These are phyloP conservation scores for Margaritifera margaritifera DNA, from an alignment of 2,888 invertebrate genomes.

Conservation along the genomic window DNA sequence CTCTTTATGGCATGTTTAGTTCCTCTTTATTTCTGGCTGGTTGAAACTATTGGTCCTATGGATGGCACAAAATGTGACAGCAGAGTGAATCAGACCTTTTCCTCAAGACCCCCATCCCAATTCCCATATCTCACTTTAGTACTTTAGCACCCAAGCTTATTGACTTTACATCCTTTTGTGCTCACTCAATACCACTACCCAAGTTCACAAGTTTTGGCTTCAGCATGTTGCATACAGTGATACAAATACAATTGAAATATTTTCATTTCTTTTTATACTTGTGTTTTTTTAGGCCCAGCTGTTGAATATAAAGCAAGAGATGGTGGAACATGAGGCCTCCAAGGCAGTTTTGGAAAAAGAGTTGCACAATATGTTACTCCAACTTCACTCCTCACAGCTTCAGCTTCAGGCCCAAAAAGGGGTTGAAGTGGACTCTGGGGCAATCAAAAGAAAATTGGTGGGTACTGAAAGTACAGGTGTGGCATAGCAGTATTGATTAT, in stretches of 20 bases:
- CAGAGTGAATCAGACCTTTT: too few species aligned
- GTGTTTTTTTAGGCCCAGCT: constrained; percentile 81
- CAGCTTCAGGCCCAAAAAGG: constrained; percentile 74
- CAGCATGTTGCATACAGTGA: background rate
- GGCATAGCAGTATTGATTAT: background rate
- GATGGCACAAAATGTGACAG: too few species aligned
- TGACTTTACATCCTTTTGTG: too few species aligned
- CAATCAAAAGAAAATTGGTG: constrained; percentile 76
- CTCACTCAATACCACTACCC: too few species aligned
- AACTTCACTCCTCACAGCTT: constrained; percentile 78
- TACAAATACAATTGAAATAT: background rate
- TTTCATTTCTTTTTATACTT: background rate
- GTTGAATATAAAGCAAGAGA: constrained; percentile 82
- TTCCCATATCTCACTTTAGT: too few species aligned
- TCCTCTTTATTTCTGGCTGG: too few species aligned
- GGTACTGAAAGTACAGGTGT: constrained; percentile 16
- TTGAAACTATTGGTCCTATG: too few species aligned
- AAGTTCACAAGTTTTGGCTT: too few species aligned
- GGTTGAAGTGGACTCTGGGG: constrained; percentile 74
- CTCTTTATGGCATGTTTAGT: too few species aligned
- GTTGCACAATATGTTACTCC: constrained; percentile 78
- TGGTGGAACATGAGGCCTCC: constrained; percentile 81
- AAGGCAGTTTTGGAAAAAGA: constrained; percentile 79
- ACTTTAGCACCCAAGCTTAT: too few species aligned
- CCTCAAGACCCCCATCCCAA: too few species aligned